Conservation (phyloP, 2,113 vertebrate species). For the Helogale parvula region DNA sequence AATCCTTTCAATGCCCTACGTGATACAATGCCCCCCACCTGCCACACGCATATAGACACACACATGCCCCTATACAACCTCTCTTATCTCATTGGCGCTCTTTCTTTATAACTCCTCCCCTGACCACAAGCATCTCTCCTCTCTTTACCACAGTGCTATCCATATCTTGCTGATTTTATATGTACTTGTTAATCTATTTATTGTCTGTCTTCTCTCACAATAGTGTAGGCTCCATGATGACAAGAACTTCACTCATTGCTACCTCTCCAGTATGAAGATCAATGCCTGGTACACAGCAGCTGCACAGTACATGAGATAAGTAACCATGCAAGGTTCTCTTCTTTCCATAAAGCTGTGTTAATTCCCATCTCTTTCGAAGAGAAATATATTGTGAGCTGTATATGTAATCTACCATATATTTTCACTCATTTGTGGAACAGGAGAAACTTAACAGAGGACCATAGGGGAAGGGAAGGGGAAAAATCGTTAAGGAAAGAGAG, state of each 20-base stretch:
- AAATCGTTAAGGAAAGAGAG: too few relatives aligned
- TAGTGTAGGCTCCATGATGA: neutral
- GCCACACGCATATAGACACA: neutral
- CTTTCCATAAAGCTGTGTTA: neutral
- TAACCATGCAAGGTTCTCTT: neutral
- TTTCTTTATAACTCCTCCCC: neutral
- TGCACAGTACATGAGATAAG: neutral
- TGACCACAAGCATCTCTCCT: neutral
- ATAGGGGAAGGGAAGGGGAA: too few relatives aligned
- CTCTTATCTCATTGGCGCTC: neutral
- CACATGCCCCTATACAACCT: too few relatives aligned
- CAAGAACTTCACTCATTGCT: neutral
- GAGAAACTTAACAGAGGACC: too few relatives aligned
- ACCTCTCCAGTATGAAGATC: neutral
- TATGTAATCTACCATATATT: neutral
- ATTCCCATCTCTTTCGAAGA: neutral
- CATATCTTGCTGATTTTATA: neutral
- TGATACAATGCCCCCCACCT: neutral
- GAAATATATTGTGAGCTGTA: neutral
- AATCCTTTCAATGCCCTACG: neutral
- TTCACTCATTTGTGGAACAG: too few relatives aligned
- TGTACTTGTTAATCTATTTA: neutral
- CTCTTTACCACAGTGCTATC: neutral
- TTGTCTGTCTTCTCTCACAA: neutral
- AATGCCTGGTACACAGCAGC: neutral